A percentile compares a stretch with the other conserved stretches of the same genome.
These are phyloP conservation scores for Tiphia femorata DNA, from an alignment of 2,888 invertebrate genomes.

Conservation along the genomic window DNA sequence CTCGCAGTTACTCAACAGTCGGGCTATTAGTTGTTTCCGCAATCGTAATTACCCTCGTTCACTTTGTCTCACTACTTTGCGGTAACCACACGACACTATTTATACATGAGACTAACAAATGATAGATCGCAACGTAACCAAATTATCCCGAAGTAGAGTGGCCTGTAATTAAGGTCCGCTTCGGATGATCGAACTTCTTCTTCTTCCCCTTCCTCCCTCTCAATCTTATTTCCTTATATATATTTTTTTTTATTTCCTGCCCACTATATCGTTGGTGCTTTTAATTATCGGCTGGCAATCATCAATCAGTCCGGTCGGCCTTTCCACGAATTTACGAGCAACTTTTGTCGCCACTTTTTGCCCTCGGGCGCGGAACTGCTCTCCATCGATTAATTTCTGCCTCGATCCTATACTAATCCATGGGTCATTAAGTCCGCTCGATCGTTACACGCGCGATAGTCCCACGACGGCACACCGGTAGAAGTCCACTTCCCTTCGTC, in stretches of 20 bases:
- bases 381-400: conserved; percentile 51
- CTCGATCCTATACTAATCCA: conserved; percentile 43
- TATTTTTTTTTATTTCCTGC: not conserved
- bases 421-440: conserved; percentile 49
- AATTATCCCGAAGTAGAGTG: no score
- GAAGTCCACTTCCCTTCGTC: conserved; percentile 21
- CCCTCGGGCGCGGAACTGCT: conserved; percentile 38
- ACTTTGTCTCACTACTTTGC: no score
- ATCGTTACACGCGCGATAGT: conserved; percentile 49
- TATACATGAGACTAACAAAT: no score
- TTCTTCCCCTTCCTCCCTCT: no score
- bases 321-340: conserved; percentile 38
- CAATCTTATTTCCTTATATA: not conserved
- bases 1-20: no score
- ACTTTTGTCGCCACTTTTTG: conserved; percentile 45
- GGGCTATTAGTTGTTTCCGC: no score
- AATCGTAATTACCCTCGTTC: no score
- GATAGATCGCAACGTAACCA: no score
- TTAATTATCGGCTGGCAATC: conserved; percentile 57
- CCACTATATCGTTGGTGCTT: conserved; percentile 27
- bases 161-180: no score
- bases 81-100: no score
- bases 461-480: conserved; percentile 30
- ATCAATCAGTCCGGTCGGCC: conserved; percentile 56
- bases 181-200: no score